Evolutionary conservation across 2,113 vertebrate genomes (phyloP).

Genomic region (Scytalopus superciliaris): DNA sequence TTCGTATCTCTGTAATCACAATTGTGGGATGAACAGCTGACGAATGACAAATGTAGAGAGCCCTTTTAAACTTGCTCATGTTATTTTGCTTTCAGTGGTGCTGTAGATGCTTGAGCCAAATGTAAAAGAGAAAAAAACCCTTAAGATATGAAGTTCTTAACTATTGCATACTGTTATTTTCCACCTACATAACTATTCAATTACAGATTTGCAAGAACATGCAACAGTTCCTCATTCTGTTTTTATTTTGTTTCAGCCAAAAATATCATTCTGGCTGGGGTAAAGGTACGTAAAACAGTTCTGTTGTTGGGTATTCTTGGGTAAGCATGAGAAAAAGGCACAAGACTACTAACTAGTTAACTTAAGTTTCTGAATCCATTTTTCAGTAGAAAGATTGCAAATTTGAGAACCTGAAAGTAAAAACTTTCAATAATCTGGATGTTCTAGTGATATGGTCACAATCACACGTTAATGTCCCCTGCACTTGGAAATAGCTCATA

Average conservation of each 20-base stretch:
- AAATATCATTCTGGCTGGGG: slow-evolving; percentile 94
- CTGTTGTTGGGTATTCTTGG: neutral
- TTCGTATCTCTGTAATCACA: neutral
- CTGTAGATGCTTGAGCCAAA: neutral
- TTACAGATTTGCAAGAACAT: neutral
- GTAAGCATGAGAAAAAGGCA: neutral
- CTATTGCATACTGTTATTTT: neutral
- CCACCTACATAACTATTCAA: neutral
- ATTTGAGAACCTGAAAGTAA: neutral
- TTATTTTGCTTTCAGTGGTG: neutral
- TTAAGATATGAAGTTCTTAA: neutral
- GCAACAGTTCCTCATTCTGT: neutral
- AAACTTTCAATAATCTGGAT: neutral
- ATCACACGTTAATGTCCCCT: fast-evolving
- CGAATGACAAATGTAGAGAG: neutral
- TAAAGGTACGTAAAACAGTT: slow-evolving; percentile 84
- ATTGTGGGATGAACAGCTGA: neutral
- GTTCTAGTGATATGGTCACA: neutral
- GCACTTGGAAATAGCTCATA: neutral
- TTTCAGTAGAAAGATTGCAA: neutral
- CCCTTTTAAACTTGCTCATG: neutral
- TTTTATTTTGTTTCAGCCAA: slow-evolving; percentile 81
- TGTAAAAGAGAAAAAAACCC: neutral
- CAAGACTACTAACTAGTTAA: neutral
- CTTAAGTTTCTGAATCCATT: neutral